Evolutionary conservation across 1,140 invertebrate species (phyloP), one percentile per base, ranked within the genome.

Genomic region (Ceratoteleas bidentatus): DNA sequence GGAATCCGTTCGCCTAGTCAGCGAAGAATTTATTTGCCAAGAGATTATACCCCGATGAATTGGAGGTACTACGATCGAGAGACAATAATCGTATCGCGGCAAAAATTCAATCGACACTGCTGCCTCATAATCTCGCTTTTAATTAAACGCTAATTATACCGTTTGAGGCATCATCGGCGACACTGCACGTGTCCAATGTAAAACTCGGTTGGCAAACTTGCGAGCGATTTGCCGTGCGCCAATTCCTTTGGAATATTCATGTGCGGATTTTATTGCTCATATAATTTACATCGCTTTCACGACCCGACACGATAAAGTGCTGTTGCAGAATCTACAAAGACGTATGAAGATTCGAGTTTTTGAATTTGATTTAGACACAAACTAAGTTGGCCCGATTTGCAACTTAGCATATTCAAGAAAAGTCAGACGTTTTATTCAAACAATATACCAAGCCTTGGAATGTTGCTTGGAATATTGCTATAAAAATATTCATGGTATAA

Each of bases 181-280:
- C 4, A 11, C 16, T 40, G 6, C 36, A 10, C 6, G 33, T 14
- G 33, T 36, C 13, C 11, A 33, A n/a, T 54, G 53, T 10, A 24
- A 36, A 36, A 36, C 9, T 54, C 32, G 10, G 34, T 54, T 34
- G 54, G 13, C 36, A 57, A 36, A 14, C 36, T 54, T 14, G 3
- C 4, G 52, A 34, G 36, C 49, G 16, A 4, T 38, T 57, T 57
- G 54, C 57, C 10, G n/a, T n/a, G 11, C 24, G 16, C n/a, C 33
- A 58, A 58, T 43, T 58, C 45, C 40, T 16, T 24, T 36, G 34
- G 62, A 65, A 65, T 65, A 65, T 65, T 65, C 50, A 65, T 65
- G 62, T 50, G 43, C 36, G 36, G 8, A 36, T 65, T 65, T 65
- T 65, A 65, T 65, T 65, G 62, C 62, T 53, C 54, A 13, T 65